Conservation (phyloP, 2,888 invertebrate species). For the Cephus nigrinus region DNA sequence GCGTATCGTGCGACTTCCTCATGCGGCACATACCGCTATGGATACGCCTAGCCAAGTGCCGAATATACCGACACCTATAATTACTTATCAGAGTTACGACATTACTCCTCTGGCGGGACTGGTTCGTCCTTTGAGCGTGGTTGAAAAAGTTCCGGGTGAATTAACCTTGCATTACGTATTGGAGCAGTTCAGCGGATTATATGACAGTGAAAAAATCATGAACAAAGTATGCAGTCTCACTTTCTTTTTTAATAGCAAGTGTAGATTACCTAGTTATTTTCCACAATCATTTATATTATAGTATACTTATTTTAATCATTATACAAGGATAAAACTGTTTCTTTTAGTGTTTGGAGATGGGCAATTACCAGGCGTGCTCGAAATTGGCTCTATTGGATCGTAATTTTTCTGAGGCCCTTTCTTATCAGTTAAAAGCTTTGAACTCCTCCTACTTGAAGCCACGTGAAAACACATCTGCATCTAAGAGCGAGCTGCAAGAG, state of each 20-base stretch:
- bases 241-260: not conserved
- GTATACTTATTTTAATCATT: conserved; percentile 15
- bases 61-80: conserved; percentile 62
- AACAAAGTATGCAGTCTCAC: conserved; percentile 53
- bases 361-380: conserved; percentile 67
- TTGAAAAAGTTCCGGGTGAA: conserved; percentile 58
- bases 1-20: conserved; percentile 77
- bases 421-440: conserved; percentile 63
- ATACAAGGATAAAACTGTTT: conserved; percentile 12
- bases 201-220: conserved; percentile 56
- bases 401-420: conserved; percentile 62
- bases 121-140: conserved; percentile 51
- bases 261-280: not conserved
- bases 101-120: conserved; percentile 54
- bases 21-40: conserved; percentile 56
- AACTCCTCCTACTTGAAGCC: conserved; percentile 41
- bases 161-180: conserved; percentile 64
- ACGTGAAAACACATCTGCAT: conserved; percentile 21
- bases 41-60: conserved; percentile 65
- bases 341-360: conserved; percentile 62
- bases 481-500: conserved; percentile 7
- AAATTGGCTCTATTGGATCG: conserved; percentile 65
- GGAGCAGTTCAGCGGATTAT: conserved; percentile 64
- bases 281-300: conserved; percentile 5
- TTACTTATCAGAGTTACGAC: conserved; percentile 62